Conservation (phyloP, 2,888 invertebrate genomes). For the Hyalella azteca region DNA sequence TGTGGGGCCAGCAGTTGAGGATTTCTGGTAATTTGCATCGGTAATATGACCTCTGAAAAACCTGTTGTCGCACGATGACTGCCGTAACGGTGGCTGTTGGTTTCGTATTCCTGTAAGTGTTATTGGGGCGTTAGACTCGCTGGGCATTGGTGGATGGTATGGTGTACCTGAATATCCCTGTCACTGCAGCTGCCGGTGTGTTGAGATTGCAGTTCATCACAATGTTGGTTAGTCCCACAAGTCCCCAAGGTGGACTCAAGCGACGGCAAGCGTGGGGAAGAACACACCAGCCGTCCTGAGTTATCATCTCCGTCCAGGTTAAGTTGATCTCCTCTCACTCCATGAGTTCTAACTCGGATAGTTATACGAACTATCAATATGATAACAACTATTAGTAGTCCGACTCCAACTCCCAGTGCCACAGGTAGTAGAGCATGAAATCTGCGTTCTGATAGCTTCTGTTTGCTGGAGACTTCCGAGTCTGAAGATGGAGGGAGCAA, state of each 20-base stretch:
- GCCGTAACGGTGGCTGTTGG: not conserved
- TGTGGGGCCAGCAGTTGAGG: not conserved
- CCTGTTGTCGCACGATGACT: slow-evolving; percentile 6
- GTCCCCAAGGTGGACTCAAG: slow-evolving; percentile 12
- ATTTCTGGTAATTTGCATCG: not conserved
- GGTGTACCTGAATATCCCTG: slow-evolving; percentile 41
- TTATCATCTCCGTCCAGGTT: not conserved
- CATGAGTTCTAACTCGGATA: slow-evolving; percentile 41
- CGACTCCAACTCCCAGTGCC: slow-evolving; percentile 52
- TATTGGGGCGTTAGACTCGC: not conserved
- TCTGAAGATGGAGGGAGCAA: slow-evolving; percentile 16
- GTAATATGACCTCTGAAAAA: not conserved
- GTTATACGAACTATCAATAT: slow-evolving; percentile 50
- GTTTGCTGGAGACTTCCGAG: slow-evolving; percentile 31
- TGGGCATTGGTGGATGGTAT: not conserved
- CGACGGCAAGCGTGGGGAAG: not conserved
- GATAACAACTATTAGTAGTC: slow-evolving; percentile 53
- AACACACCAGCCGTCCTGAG: not conserved
- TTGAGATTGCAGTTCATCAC: not conserved
- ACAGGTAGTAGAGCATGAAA: slow-evolving; percentile 47
- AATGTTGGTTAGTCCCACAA: not conserved
- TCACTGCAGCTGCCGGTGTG: slow-evolving; percentile 38
- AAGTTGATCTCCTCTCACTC: slow-evolving; percentile 18
- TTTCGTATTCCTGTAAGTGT: not conserved
- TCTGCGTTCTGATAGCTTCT: slow-evolving; percentile 22